Conservation (phyloP, 2,888 invertebrate species). For the Apocheima hispidaria region DNA sequence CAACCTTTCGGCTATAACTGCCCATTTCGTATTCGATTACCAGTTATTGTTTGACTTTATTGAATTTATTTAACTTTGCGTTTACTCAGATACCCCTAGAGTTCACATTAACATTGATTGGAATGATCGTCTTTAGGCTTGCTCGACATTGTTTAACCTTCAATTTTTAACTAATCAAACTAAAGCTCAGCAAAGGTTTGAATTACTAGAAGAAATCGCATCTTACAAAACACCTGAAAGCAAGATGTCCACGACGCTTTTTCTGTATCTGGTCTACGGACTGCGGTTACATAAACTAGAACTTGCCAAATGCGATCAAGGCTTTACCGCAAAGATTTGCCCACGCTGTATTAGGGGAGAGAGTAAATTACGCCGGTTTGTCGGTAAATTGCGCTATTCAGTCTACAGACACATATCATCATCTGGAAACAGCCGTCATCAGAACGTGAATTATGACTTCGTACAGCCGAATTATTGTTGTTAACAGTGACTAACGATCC, state of each 20-base stretch:
- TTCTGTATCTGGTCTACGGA: conserved; percentile 11
- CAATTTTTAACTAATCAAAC: background rate
- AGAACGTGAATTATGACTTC: conserved; percentile 45
- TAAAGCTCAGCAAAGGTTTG: background rate
- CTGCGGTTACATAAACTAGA: conserved; percentile 58
- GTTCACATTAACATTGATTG: conserved; percentile 11
- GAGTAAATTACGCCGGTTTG: conserved; percentile 40
- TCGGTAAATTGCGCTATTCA: conserved; percentile 39
- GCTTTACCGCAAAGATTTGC: conserved; percentile 57
- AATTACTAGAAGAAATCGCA: conserved; percentile 15
- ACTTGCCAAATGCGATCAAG: conserved; percentile 46
- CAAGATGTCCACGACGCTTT: background rate
- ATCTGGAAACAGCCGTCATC: conserved; percentile 39
- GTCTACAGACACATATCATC: conserved; percentile 38
- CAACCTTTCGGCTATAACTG: conserved; percentile 67
- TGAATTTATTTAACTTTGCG: conserved; percentile 34
- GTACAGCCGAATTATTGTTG: conserved; percentile 45
- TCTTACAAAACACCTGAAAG: conserved; percentile 4
- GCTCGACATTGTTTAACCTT: background rate
- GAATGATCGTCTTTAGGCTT: background rate
- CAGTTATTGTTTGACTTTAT: conserved; percentile 39
- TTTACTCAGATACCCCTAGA: conserved; percentile 23
- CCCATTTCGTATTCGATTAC: conserved; percentile 66
- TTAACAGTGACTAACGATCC: conserved; percentile 48
- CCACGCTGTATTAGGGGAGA: conserved; percentile 32